phyloP scores from a whole-genome alignment of 2,888 invertebrate species.

The Drosophila tanythrix region DNA sequence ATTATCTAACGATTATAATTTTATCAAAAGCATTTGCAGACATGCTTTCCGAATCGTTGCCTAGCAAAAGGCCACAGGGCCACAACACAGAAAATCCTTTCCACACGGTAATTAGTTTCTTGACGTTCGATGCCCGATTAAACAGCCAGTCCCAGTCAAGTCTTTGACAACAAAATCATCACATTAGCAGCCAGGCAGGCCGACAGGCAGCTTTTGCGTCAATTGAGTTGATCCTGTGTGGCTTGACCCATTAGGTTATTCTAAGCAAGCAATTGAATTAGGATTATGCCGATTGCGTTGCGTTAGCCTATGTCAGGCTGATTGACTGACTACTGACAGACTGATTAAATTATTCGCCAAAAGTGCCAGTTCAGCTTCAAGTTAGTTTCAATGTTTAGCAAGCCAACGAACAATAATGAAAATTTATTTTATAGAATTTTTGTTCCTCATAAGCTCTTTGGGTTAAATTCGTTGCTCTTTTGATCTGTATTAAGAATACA shows the following conservation, averaged over 20 bases:
- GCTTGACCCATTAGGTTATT: constrained; percentile 44
- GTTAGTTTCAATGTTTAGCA: constrained; percentile 5
- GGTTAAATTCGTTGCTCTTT: not conserved
- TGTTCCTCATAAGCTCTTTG: not conserved
- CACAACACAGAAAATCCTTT: constrained; percentile 12
- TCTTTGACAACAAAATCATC: constrained; percentile 29
- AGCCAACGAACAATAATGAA: not conserved
- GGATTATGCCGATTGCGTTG: constrained; percentile 37
- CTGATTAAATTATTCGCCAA: constrained; percentile 50
- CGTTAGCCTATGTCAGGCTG: constrained; percentile 37
- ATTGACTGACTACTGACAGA: constrained; percentile 41
- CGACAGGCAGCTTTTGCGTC: not conserved
- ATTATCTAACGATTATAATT: constrained; percentile 39
- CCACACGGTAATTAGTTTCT: constrained; percentile 47
- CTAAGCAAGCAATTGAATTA: constrained; percentile 63
- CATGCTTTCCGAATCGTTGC: constrained; percentile 40
- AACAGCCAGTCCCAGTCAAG: constrained; percentile 33
- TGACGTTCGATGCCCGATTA: constrained; percentile 69
- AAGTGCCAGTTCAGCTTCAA: constrained; percentile 56
- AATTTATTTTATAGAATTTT: not conserved
- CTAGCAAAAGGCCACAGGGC: not conserved
- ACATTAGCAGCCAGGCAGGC: constrained; percentile 12
- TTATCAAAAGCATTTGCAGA: constrained; percentile 46
- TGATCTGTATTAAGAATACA: not conserved
- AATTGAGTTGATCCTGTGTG: constrained; percentile 46